phyloP scores from a whole-genome alignment of 2,113 vertebrate genomes.

The Passer montanus region DNA sequence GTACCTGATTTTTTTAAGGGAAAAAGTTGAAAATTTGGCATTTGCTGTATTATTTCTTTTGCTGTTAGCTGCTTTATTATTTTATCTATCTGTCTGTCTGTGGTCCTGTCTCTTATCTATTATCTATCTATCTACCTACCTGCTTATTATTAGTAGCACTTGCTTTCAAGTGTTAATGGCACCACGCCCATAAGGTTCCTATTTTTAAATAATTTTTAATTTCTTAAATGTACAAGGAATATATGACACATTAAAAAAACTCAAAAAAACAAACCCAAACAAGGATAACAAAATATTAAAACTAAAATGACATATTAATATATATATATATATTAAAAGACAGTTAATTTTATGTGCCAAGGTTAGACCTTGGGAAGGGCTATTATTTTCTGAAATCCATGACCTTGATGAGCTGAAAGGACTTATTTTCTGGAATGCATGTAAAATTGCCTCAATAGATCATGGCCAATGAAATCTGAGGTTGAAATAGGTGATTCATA shows the following conservation, averaged over 20 bases:
- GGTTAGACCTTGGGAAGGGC: not conserved
- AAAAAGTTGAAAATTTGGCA: not conserved
- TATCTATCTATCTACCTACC: too few relatives aligned
- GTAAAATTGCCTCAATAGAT: not conserved
- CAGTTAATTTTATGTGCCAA: not conserved
- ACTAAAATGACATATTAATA: not conserved
- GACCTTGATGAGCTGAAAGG: not conserved
- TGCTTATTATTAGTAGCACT: not conserved
- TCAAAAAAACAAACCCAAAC: not conserved
- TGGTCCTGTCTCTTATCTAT: not conserved
- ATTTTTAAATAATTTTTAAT: not conserved
- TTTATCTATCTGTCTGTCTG: too few relatives aligned
- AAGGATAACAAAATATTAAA: not conserved
- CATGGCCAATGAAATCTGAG: not conserved
- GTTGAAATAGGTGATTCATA: not conserved
- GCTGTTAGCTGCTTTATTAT: not conserved
- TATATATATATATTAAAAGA: too few relatives aligned
- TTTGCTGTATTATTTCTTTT: not conserved
- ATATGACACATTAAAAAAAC: not conserved
- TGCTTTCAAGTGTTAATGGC: not conserved
- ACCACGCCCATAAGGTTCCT: accelerated
- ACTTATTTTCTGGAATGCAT: not conserved
- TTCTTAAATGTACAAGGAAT: not conserved
- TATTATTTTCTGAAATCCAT: not conserved
- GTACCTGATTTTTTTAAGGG: not conserved